Conservation (phyloP, 92 coral and sea anemone species). For the Nematostella vectensis region DNA sequence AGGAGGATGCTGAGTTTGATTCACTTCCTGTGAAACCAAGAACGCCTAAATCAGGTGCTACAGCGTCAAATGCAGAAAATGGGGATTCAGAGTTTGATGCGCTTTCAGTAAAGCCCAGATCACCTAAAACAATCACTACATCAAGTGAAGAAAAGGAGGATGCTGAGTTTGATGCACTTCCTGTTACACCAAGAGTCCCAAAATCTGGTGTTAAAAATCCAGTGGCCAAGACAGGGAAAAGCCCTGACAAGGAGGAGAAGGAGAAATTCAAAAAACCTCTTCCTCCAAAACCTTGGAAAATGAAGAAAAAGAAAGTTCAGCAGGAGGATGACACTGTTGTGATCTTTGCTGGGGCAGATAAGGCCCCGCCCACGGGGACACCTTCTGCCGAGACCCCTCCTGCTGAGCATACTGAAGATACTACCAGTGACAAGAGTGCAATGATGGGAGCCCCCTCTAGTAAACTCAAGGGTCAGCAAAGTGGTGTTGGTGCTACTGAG, state of each 20-base stretch:
- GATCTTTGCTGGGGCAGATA: conserved; percentile 19
- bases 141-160: conserved; percentile 2
- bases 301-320: conserved; percentile 21
- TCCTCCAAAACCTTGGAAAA: conserved; percentile 38
- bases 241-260: conserved; percentile 7
- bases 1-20: conserved; percentile 2
- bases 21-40: conserved; percentile 6
- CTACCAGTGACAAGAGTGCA: background rate
- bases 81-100: background rate
- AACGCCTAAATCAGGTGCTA: conserved; percentile 2
- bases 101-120: background rate
- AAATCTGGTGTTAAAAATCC: conserved; percentile 11
- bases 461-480: too few relatives aligned
- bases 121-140: background rate
- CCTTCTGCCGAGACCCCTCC: background rate
- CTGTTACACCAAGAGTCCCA: conserved; percentile 30
- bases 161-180: conserved; percentile 13
- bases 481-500: too few relatives aligned
- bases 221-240: conserved; percentile 23
- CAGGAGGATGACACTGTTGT: conserved; percentile 17
- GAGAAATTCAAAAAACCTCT: conserved; percentile 30
- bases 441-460: background rate
- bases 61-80: background rate
- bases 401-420: background rate
- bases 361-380: too few relatives aligned